Base-by-base conservation (phyloP, 2,888 invertebrate species). In the Parochlus steinenii region DNA sequence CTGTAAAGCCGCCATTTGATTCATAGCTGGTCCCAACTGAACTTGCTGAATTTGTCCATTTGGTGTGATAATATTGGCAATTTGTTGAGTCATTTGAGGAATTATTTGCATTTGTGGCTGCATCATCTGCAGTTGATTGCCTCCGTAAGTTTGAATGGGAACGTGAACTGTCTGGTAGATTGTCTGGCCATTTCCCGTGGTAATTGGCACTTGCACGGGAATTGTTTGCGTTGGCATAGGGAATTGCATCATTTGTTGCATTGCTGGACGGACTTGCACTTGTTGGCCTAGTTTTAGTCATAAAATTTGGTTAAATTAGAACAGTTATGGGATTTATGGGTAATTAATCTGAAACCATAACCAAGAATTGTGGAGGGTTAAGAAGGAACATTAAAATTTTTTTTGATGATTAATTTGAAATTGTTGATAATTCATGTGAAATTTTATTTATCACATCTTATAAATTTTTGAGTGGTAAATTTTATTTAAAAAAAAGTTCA, bases 141-240 rank as follows among this genome's bases (percentile, higher is more conserved):
- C 63, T 14, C 76, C 71, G 25, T 77, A 61, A 27, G 86, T 71
- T 56, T 90, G 90, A 12, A 92, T 67, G 0, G 93, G 93, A 47
- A 95, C 76, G 54, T 93, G 92, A 2, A 95, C 79, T 0, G 93
- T 92, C 56, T 95, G 93, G 57, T 89, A 83, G 39, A 93, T 78
- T 0, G 93, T 92, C 59, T 93, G 92, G 0, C 93, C 93, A 55
- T 80, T 82, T 22, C 74, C 67, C 36, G 80, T 74, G 31, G 76
- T 74, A 42, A 89, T 83, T 2, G 89, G 89, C 40, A 90, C 83
- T 56, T 92, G 92, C 4, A 92, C 83, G 0, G 87, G 86, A 33
- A 89, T 83, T 39, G 83, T 76, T 49, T 76, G 45, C 27, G 15
- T 32, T 41, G 50, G 43, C 31, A 51, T 52, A 1, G 59, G 59